Evolutionary conservation across 2,113 vertebrate species (phyloP).

Genomic region (Dipodomys merriami): DNA sequence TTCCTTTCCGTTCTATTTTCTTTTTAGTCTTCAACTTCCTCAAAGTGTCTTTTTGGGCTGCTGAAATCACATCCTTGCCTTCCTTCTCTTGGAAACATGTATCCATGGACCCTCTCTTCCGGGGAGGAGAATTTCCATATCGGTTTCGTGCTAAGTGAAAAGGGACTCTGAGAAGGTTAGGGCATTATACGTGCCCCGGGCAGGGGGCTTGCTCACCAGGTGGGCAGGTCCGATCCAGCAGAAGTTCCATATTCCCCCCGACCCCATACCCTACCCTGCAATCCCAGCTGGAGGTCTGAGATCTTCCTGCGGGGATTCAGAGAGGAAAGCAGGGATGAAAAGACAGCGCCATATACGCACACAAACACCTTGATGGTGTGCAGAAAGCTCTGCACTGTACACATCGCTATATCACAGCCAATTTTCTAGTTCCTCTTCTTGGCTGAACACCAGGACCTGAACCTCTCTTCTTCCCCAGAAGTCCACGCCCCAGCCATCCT

Average conservation of each 20-base stretch:
- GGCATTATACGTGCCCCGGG: rapidly evolving
- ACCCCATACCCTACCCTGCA: rapidly evolving
- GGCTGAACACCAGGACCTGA: rapidly evolving
- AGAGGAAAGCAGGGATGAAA: background rate
- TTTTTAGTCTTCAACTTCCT: background rate
- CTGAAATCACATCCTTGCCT: constrained; percentile 17
- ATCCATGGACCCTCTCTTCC: background rate
- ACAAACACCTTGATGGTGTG: background rate
- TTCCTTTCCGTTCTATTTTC: constrained; percentile 47
- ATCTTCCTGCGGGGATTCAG: background rate
- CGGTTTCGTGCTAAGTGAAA: background rate
- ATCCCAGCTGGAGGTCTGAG: background rate
- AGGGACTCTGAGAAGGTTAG: background rate
- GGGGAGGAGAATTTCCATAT: background rate
- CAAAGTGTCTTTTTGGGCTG: background rate
- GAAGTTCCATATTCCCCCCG: too few relatives aligned
- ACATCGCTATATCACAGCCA: too few relatives aligned
- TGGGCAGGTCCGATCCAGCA: rapidly evolving
- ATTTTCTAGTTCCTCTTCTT: background rate
- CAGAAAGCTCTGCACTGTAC: background rate
- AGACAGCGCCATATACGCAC: too few relatives aligned
- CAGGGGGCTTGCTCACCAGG: rapidly evolving
- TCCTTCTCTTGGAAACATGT: background rate
- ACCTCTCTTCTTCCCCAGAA: background rate
- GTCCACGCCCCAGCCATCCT: background rate